Evolutionary conservation across 2,113 vertebrate species (phyloP).

Genomic region (Brevimyrus niger): DNA sequence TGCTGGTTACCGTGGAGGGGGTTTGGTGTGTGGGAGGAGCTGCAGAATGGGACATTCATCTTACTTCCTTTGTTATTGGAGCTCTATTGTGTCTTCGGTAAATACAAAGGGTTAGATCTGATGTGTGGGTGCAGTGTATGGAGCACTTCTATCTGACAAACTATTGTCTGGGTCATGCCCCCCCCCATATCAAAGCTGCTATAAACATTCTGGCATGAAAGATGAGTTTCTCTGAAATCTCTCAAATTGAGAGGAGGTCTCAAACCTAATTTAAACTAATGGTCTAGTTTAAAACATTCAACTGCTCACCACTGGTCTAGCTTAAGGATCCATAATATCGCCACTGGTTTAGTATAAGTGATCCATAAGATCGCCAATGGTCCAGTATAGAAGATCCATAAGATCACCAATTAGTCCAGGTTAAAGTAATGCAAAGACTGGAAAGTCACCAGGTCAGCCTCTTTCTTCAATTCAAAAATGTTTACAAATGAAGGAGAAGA

Average conservation of each 20-base stretch:
- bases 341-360: neutral
- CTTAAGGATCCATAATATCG: neutral
- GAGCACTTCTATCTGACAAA: neutral
- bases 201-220: neutral
- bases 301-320: neutral
- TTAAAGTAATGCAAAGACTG: neutral
- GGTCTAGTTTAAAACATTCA: neutral
- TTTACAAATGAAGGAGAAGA: constrained; percentile 45
- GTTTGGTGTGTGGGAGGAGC: neutral
- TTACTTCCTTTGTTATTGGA: neutral
- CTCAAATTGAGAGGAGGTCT: too few species aligned
- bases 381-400: neutral
- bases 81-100: neutral
- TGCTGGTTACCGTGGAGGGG: neutral
- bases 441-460: constrained; percentile 58
- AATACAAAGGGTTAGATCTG: neutral
- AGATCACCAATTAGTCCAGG: neutral
- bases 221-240: too few species aligned
- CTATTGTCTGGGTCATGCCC: neutral
- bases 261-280: neutral
- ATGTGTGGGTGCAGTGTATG: neutral
- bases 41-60: neutral
- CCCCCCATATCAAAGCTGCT: neutral
- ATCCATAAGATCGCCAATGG: neutral
- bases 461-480: constrained; percentile 52